phyloP scores from a whole-genome alignment of 2,888 invertebrate species.

The Oscheius myriophilus region DNA sequence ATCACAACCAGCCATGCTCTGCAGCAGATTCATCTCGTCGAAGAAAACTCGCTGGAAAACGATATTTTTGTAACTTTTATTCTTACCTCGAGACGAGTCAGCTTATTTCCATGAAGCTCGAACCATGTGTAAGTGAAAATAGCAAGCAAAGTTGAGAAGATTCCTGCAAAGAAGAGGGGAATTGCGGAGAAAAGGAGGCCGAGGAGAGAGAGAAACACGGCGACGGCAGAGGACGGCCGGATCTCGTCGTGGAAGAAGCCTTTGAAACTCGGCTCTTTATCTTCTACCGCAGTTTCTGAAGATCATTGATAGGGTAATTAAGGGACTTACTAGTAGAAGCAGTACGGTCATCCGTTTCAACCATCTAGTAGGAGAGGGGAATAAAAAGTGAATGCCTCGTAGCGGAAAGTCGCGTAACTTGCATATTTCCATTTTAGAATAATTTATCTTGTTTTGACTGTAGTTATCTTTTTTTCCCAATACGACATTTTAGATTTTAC shows the following conservation, averaged over 20 bases:
- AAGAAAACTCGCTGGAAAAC: not conserved
- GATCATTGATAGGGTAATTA: too few species aligned
- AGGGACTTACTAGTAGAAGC: too few species aligned
- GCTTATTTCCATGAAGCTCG: slow-evolving; percentile 9
- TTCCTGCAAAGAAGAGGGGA: not conserved
- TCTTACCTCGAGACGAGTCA: slow-evolving; percentile 4
- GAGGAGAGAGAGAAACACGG: not conserved
- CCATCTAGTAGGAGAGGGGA: too few species aligned
- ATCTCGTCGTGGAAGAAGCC: slow-evolving; percentile 17
- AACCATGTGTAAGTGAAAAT: slow-evolving; percentile 8
- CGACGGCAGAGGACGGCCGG: not conserved
- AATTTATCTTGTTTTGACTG: too few species aligned
- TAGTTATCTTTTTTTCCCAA: too few species aligned
- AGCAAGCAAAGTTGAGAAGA: not conserved
- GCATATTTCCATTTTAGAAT: too few species aligned
- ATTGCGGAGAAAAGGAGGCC: not conserved
- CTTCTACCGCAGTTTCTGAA: too few species aligned
- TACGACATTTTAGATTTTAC: too few species aligned
- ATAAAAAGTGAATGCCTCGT: too few species aligned
- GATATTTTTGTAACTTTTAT: too few species aligned
- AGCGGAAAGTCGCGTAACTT: too few species aligned
- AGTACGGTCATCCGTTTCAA: too few species aligned
- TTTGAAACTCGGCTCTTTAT: not conserved
- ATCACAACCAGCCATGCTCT: not conserved
- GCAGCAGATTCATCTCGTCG: slow-evolving; percentile 16